Evolutionary conservation across 2,888 invertebrate species (phyloP), one percentile per base, ranked within the genome.

Genomic region (Macropis europaea): DNA sequence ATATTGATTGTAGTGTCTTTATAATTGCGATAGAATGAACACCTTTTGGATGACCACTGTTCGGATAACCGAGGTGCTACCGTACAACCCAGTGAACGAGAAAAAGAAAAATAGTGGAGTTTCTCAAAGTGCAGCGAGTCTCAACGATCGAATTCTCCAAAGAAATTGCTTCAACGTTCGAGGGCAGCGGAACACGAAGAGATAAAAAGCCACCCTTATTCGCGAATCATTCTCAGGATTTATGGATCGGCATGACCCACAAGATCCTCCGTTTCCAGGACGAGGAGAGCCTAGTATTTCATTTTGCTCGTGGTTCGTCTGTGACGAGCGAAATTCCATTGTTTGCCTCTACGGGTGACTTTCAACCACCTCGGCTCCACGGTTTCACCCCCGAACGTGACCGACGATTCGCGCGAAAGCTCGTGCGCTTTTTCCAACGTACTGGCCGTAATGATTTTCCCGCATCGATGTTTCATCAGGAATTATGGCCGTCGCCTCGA

Each of bases 181-280:
- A 47, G 38, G 45, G 60, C 15, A 54, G 19, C 15, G 15, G 28
- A 52, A 26, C 22, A 28, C 24, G 32, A 50, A 64, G 13, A 34
- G 38, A 36, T 48, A 53, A 54, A 32, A 53, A 34, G 9, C 36
- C 42, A 9, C 13, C 13, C 56, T 47, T 19, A n/a, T 28, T 52
- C 63, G 47, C 30, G 36, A 50, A 75, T 72, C 59, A 56, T 52
- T 60, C 61, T 36, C 50, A 30, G 47, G 42, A 7, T 67, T 60
- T 7, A 11, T 32, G 42, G 17, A 57, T 52, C 57, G 28, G 57
- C 53, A 38, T 34, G 19, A 28, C 22, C 45, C 13, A 2, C 22
- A 6, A 13, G 36, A 53, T 67, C 57, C 42, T 26, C 22, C 47
- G n/a, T 15, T 1, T 36, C 1, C 3, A 36, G 22, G 50, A 32